phyloP scores from a whole-genome alignment of 2,888 invertebrate species.

The Anthoptus insignis region DNA sequence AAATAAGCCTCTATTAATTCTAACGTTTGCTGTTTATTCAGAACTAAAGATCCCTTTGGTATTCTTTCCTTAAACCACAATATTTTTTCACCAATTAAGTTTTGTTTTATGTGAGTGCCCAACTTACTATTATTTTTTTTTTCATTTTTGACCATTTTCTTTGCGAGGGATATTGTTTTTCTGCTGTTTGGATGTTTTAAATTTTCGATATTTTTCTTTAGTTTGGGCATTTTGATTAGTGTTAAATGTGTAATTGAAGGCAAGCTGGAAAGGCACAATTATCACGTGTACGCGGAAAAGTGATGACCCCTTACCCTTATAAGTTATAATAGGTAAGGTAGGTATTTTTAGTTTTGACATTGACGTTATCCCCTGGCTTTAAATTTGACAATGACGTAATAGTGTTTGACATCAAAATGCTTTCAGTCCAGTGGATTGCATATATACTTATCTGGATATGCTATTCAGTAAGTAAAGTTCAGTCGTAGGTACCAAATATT shows the following conservation, averaged over 20 bases:
- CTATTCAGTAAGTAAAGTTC: too few relatives aligned
- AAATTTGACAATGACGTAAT: too few relatives aligned
- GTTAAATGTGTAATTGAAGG: not conserved
- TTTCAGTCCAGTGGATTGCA: too few relatives aligned
- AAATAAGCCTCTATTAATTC: slow-evolving; percentile 86
- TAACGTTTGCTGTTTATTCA: slow-evolving; percentile 88
- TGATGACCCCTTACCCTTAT: too few relatives aligned
- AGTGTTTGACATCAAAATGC: too few relatives aligned
- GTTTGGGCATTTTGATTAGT: slow-evolving; percentile 68
- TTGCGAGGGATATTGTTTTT: slow-evolving; percentile 91
- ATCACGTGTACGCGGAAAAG: too few relatives aligned
- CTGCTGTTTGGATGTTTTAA: slow-evolving; percentile 95
- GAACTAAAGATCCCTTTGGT: slow-evolving; percentile 81
- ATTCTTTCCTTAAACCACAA: slow-evolving; percentile 92
- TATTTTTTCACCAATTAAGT: slow-evolving; percentile 92
- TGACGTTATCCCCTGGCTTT: too few relatives aligned
- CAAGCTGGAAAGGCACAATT: too few relatives aligned
- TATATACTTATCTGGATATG: too few relatives aligned
- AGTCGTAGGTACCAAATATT: too few relatives aligned
- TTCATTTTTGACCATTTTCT: slow-evolving; percentile 89
- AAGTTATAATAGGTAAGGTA: too few relatives aligned
- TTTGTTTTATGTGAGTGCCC: slow-evolving; percentile 90
- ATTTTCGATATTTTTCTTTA: slow-evolving; percentile 77
- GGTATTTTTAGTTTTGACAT: too few relatives aligned
- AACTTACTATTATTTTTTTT: slow-evolving; percentile 88